These are phyloP conservation scores for Chrysina gloriosa DNA, from an alignment of 2,888 invertebrate species.

Conservation along the genomic window DNA sequence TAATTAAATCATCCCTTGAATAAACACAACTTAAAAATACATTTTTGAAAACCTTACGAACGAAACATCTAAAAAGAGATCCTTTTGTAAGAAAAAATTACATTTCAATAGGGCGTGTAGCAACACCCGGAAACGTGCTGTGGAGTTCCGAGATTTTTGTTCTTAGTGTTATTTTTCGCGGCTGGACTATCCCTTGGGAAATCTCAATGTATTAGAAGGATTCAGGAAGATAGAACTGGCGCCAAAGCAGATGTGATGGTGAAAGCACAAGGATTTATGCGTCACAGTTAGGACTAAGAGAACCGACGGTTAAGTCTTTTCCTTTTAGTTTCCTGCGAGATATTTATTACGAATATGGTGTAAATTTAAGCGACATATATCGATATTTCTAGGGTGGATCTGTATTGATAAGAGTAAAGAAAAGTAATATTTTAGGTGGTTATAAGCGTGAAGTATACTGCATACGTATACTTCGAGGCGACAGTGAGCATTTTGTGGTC, in stretches of 20 bases:
- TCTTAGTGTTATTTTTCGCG: constrained; percentile 55
- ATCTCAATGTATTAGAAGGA: constrained; percentile 58
- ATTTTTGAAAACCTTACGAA: constrained; percentile 6
- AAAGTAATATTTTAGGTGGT: too few relatives aligned
- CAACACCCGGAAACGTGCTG: constrained; percentile 26
- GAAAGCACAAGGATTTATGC: constrained; percentile 55
- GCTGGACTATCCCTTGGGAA: constrained; percentile 57
- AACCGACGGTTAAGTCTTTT: constrained; percentile 41
- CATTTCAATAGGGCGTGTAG: constrained; percentile 32
- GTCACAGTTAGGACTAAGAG: constrained; percentile 51
- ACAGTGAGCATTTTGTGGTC: too few relatives aligned
- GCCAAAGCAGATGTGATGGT: constrained; percentile 55
- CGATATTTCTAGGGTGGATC: too few relatives aligned
- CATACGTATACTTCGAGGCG: too few relatives aligned
- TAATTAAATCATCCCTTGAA: constrained; percentile 1
- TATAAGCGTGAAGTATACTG: too few relatives aligned
- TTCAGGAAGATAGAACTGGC: constrained; percentile 52
- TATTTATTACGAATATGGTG: constrained; percentile 18
- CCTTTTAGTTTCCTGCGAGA: constrained; percentile 16
- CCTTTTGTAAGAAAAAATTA: constrained; percentile 19
- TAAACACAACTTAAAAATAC: constrained; percentile 2
- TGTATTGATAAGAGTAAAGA: too few relatives aligned
- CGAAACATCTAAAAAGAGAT: background rate
- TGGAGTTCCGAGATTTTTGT: constrained; percentile 51
- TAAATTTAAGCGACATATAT: too few relatives aligned